Evolutionary conservation across 2,113 vertebrate species (phyloP).

Genomic region (Percopsis transmontana): DNA sequence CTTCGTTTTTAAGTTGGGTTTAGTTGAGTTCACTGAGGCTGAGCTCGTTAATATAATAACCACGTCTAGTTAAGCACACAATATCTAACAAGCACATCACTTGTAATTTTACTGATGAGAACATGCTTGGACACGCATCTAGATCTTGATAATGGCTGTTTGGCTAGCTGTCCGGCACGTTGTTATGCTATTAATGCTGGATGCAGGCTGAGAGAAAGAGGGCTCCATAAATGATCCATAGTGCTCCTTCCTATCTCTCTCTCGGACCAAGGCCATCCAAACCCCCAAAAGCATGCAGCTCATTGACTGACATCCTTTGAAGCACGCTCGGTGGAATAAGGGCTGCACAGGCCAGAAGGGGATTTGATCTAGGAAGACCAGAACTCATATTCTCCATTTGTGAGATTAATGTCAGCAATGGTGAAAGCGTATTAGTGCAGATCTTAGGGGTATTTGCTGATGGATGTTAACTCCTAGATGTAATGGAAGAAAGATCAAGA

Average conservation of each 20-base stretch:
- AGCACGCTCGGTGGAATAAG: conserved; percentile 9
- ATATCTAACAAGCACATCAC: conserved; percentile 19
- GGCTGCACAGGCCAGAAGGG: conserved; percentile 21
- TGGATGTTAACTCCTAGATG: conserved; percentile 8
- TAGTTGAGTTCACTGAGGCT: not conserved
- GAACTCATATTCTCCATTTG: conserved; percentile 1
- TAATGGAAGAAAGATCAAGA: not conserved
- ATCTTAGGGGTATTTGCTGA: conserved; percentile 34
- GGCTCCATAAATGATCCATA: conserved; percentile 44
- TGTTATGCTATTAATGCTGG: not conserved
- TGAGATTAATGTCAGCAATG: conserved; percentile 14
- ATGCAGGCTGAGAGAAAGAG: conserved; percentile 5
- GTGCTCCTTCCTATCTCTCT: conserved; percentile 52
- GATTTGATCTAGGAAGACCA: conserved; percentile 9
- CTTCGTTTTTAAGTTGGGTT: not conserved
- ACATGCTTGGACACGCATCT: not conserved
- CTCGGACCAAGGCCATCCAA: conserved; percentile 50
- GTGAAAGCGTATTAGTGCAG: conserved; percentile 21
- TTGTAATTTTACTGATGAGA: not conserved
- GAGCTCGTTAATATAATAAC: too few relatives aligned
- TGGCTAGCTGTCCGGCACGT: not conserved
- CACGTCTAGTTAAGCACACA: conserved; percentile 32
- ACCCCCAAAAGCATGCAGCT: not conserved
- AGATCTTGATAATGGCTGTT: not conserved
- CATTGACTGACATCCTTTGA: conserved; percentile 24